Evolutionary conservation across 2,888 invertebrate species (phyloP).

Genomic region (Craniophora ligustri): DNA sequence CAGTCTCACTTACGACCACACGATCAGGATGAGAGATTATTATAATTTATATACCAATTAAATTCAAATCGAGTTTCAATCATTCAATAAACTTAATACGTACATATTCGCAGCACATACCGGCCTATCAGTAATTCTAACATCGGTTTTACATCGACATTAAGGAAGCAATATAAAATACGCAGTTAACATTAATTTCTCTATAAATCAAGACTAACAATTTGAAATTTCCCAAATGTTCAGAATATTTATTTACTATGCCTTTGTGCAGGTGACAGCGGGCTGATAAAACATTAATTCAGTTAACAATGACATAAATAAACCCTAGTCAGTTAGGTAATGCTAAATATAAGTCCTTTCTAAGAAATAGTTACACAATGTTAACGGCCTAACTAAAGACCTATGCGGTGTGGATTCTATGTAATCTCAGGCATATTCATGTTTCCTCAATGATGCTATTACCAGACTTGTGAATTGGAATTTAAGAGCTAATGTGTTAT

Average conservation of each 20-base stretch:
- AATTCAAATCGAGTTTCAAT: neutral
- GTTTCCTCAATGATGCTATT: slow-evolving; percentile 41
- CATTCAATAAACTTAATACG: neutral
- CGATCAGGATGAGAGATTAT: no score
- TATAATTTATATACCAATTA: neutral
- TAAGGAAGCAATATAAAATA: slow-evolving; percentile 15
- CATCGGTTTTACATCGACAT: neutral
- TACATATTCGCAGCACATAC: neutral
- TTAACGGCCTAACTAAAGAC: slow-evolving; percentile 30
- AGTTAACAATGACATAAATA: slow-evolving; percentile 57
- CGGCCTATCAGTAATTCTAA: neutral
- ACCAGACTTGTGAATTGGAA: slow-evolving; percentile 23
- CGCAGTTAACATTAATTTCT: slow-evolving; percentile 23
- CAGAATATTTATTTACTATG: slow-evolving; percentile 37
- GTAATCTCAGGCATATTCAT: slow-evolving; percentile 47
- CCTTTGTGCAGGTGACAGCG: slow-evolving; percentile 30
- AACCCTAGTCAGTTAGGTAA: slow-evolving; percentile 48
- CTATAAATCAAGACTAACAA: slow-evolving; percentile 36
- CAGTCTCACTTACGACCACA: no score
- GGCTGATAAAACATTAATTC: slow-evolving; percentile 55
- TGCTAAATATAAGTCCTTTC: slow-evolving; percentile 43
- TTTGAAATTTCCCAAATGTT: slow-evolving; percentile 40
- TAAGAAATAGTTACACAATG: slow-evolving; percentile 46
- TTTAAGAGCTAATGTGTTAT: slow-evolving; percentile 14
- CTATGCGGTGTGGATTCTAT: slow-evolving; percentile 42